Conservation (phyloP, 92 coral and sea anemone genomes). For the Montipora capitata region DNA sequence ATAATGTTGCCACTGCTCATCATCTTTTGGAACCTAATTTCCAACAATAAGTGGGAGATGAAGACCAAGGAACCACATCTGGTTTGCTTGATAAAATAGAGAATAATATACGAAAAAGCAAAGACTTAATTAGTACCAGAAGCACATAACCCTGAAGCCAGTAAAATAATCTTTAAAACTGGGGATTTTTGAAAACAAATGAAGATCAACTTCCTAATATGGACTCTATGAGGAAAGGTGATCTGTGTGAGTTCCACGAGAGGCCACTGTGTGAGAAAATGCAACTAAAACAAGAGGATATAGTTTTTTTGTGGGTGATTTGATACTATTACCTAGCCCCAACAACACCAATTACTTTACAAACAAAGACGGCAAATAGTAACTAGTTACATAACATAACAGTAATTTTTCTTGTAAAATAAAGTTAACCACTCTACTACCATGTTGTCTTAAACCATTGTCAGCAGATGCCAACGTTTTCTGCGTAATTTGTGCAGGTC, state of each 20-base stretch:
- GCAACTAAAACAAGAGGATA: constrained; percentile 9
- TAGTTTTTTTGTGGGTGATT: constrained; percentile 5
- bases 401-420: constrained; percentile 6
- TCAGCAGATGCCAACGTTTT: constrained; percentile 71
- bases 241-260: constrained; percentile 8
- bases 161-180: constrained; percentile 5
- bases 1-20: constrained; percentile 71
- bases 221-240: constrained; percentile 15
- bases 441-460: constrained; percentile 80
- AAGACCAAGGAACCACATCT: constrained; percentile 87
- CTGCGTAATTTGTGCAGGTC: constrained; percentile 52
- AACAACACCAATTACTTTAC: background rate
- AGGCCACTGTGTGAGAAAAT: constrained; percentile 8
- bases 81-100: constrained; percentile 69
- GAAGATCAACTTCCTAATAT: constrained; percentile 4
- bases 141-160: constrained; percentile 10
- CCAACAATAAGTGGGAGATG: constrained; percentile 77
- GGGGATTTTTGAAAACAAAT: constrained; percentile 11
- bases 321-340: constrained; percentile 12
- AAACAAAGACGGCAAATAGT: constrained; percentile 1
- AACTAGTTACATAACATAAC: constrained; percentile 12
- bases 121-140: constrained; percentile 13
- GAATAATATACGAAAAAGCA: constrained; percentile 6
- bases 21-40: constrained; percentile 71
- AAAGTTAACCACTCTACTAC: constrained; percentile 35